Conservation (phyloP, 2,797 vertebrate species). For the Tokudaia muenninki region DNA sequence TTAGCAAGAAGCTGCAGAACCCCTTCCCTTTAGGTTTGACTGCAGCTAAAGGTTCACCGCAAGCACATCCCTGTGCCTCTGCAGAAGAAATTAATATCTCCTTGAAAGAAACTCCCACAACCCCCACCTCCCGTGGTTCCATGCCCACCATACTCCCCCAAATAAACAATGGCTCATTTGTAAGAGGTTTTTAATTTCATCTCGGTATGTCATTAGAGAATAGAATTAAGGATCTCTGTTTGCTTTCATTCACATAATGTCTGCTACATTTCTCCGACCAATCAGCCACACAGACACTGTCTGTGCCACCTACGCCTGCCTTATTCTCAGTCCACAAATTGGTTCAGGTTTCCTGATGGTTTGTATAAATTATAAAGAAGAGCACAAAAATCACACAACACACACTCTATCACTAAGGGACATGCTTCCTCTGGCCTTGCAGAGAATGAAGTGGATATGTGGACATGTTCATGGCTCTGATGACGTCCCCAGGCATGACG, state of each 20-base stretch:
- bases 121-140: background rate
- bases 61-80: no score
- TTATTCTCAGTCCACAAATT: constrained; percentile 48
- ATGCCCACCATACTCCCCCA: background rate
- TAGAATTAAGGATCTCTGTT: constrained; percentile 74
- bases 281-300: background rate
- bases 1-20: background rate
- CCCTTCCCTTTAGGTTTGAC: background rate
- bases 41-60: fast-evolving
- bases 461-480: background rate
- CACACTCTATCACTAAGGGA: constrained; percentile 77
- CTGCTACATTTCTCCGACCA: constrained; percentile 83
- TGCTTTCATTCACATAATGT: constrained; percentile 65
- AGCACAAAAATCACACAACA: constrained; percentile 85
- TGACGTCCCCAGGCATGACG: background rate
- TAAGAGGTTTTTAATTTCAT: constrained; percentile 84
- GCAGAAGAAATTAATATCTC: background rate
- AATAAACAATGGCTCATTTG: constrained; percentile 65
- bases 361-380: constrained; percentile 83
- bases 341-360: constrained; percentile 25
- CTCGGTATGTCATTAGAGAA: constrained; percentile 77
- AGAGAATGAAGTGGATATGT: background rate
- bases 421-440: constrained; percentile 53
- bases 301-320: constrained; percentile 41
- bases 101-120: background rate